A percentile compares a stretch with the other conserved stretches of the same genome.
Evolutionary conservation across 2,113 vertebrate species (phyloP).

Genomic region (Platichthys stellatus): DNA sequence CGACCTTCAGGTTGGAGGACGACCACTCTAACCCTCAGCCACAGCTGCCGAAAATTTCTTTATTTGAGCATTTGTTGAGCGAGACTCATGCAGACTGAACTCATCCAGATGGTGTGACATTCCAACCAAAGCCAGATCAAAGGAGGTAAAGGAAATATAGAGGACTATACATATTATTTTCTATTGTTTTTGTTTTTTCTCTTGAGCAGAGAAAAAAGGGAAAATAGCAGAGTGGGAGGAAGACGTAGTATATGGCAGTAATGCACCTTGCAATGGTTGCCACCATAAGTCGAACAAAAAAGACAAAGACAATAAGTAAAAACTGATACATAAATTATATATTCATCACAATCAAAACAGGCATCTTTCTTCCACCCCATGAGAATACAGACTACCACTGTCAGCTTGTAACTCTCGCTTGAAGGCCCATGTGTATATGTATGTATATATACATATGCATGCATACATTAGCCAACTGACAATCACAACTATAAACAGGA

Average conservation of each 20-base stretch:
- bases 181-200: too few relatives aligned
- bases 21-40: too few relatives aligned
- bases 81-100: constrained; percentile 80
- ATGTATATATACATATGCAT: constrained; percentile 44
- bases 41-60: constrained; percentile 1
- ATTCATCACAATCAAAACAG: constrained; percentile 90
- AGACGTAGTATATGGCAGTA: too few relatives aligned
- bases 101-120: constrained; percentile 87
- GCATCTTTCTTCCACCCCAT: constrained; percentile 55
- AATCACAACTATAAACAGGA: constrained; percentile 62
- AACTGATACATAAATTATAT: constrained; percentile 81
- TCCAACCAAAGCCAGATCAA: constrained; percentile 90
- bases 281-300: too few relatives aligned
- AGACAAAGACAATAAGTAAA: constrained; percentile 16
- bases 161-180: constrained; percentile 72
- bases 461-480: constrained; percentile 76
- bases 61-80: constrained; percentile 52
- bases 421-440: constrained; percentile 56
- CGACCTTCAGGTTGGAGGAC: too few relatives aligned
- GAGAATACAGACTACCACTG: constrained; percentile 62
- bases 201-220: too few relatives aligned
- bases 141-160: constrained; percentile 59
- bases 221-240: too few relatives aligned
- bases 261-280: too few relatives aligned
- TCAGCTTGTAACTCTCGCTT: constrained; percentile 58